Evolutionary conservation across 2,888 invertebrate species (phyloP).

Genomic region (Elaeidobius kamerunicus): DNA sequence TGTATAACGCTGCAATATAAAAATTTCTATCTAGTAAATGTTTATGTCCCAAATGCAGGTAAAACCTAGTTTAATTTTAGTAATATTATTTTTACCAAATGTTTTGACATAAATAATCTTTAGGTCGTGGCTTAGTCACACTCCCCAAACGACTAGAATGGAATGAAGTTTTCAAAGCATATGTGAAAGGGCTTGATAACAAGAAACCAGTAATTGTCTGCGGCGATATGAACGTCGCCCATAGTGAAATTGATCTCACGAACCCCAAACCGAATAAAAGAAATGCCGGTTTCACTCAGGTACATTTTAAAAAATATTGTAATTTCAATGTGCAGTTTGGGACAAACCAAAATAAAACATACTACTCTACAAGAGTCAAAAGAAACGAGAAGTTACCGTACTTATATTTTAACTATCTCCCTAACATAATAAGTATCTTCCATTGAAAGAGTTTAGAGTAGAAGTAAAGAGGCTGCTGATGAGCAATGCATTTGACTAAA

Average conservation of each 20-base stretch:
- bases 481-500: no score
- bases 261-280: constrained; percentile 92
- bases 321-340: no score
- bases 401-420: no score
- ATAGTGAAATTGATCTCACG: constrained; percentile 89
- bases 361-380: no score
- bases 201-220: constrained; percentile 93
- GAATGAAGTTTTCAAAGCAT: constrained; percentile 81
- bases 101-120: no score
- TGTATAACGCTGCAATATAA: constrained; percentile 91
- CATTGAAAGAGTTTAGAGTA: no score
- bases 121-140: constrained; percentile 80
- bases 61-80: constrained; percentile 3
- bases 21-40: constrained; percentile 82
- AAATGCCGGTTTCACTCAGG: constrained; percentile 93
- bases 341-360: no score
- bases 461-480: no score
- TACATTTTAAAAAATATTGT: no score
- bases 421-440: no score
- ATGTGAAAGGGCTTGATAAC: constrained; percentile 74
- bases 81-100: no score
- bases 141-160: constrained; percentile 85
- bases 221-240: constrained; percentile 98
- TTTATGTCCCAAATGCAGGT: constrained; percentile 91
- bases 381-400: no score